A percentile compares a stretch with the other conserved stretches of the same genome.
These are phyloP conservation scores for Cyprinodon diabolis DNA, from an alignment of 2,797 vertebrate species.

Conservation along the genomic window DNA sequence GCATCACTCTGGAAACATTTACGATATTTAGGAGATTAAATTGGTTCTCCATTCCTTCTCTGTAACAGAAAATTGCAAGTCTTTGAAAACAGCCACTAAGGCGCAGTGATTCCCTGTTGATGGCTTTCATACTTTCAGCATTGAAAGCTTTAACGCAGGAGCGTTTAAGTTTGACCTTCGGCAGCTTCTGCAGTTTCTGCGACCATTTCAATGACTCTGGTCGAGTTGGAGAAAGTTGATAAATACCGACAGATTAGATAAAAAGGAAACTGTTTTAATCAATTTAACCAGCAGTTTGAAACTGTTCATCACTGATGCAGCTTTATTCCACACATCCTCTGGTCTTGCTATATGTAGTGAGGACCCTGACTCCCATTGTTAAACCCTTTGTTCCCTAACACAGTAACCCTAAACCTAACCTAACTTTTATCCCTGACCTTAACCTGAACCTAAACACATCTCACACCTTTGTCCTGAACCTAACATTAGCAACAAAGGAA, in stretches of 20 bases:
- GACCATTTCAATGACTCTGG: not conserved
- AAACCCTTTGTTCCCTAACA: no score
- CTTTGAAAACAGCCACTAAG: conserved; percentile 3
- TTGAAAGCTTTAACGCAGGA: not conserved
- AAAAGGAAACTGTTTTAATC: not conserved
- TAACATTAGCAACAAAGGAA: no score
- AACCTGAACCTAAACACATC: no score
- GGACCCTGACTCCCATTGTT: no score
- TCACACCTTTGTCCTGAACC: no score
- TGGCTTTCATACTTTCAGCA: not conserved
- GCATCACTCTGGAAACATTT: not conserved
- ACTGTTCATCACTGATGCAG: not conserved
- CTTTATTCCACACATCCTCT: not conserved
- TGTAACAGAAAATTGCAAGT: not conserved
- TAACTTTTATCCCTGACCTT: no score
- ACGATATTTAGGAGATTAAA: conserved; percentile 13
- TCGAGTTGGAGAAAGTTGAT: not conserved
- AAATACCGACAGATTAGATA: not conserved
- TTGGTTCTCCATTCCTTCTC: conserved; percentile 5
- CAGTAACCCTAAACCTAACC: no score
- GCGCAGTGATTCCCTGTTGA: not conserved
- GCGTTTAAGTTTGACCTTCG: conserved; percentile 4
- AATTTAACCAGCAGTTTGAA: conserved; percentile 9
- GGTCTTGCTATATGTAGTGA: no score
- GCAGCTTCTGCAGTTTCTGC: not conserved